These are phyloP conservation scores for Dioctria linearis DNA, from an alignment of 2,888 invertebrate species.

Conservation along the genomic window DNA sequence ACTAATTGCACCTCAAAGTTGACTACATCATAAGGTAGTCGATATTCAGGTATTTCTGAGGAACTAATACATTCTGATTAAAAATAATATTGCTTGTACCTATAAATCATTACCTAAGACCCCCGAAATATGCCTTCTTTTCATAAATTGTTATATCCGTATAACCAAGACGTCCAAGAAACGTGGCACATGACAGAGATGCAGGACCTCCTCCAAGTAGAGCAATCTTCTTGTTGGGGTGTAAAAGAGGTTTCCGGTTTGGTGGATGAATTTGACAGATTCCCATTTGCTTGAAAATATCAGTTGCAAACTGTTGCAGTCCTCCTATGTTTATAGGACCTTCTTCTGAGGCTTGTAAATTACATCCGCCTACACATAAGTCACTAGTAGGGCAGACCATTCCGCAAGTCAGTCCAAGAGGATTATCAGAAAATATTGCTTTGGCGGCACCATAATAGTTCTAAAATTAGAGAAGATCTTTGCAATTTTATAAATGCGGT, in stretches of 20 bases:
- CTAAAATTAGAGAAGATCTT: conserved; percentile 70
- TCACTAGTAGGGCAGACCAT: conserved; percentile 99
- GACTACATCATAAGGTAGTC: conserved; percentile 92
- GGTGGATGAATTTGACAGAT: conserved; percentile 90
- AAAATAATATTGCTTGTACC: background rate
- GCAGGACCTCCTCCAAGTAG: conserved; percentile 97
- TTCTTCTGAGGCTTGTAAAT: conserved; percentile 95
- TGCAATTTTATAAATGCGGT: background rate
- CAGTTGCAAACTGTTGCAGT: conserved; percentile 96
- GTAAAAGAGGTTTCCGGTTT: conserved; percentile 73
- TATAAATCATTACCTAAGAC: conserved; percentile 77
- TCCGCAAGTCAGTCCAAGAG: conserved; percentile 93
- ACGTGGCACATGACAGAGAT: conserved; percentile 96
- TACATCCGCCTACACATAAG: conserved; percentile 98
- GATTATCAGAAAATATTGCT: conserved; percentile 97
- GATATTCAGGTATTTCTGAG: conserved; percentile 97
- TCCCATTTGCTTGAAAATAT: conserved; percentile 96
- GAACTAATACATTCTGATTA: conserved; percentile 74
- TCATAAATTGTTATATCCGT: conserved; percentile 93
- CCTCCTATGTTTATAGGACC: conserved; percentile 99
- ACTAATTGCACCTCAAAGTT: conserved; percentile 94
- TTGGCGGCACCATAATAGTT: conserved; percentile 99
- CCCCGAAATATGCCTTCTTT: conserved; percentile 88
- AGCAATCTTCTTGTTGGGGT: conserved; percentile 78
- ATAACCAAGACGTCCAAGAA: conserved; percentile 94